Evolutionary conservation across 2,113 vertebrate species (phyloP), one percentile per base, ranked within the genome.

Genomic region (Phalacrocorax aristotelis): DNA sequence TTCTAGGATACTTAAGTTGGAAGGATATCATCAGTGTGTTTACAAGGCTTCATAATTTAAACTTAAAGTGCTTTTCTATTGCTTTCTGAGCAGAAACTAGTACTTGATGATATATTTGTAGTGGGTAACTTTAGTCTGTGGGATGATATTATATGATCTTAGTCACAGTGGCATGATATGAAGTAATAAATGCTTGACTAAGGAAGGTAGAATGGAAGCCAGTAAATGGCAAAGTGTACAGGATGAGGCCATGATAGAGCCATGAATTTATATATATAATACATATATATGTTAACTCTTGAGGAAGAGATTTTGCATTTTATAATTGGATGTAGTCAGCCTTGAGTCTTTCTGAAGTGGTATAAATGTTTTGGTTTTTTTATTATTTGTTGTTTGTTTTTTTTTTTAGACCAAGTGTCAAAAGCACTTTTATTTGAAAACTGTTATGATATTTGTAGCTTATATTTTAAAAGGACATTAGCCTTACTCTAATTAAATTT

Each of bases 381-480:
- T 77, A 38, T 95, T 61, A n/a, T 85, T 89, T 89, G 38, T 91
- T 75, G 7, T 40, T 95, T 54, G 9, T 46, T 96, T 38, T 52
- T 96, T 96, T 91, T 91, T 62, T 89, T 89, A 94, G 91, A 97
- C 96, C 97, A 97, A 95, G 97, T 94, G 57, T 98, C 96, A 95
- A 95, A 98, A 98, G 97, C 97, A 98, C 97, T 98, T 98, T 98
- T 95, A 90, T 98, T 97, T 94, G 94, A 95, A 97, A 98, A 94
- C 91, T 81, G 91, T 95, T 96, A 87, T 74, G 46, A 77, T 94
- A 93, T 97, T 98, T 97, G 91, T 96, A 96, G 81, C 93, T 97
- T 96, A 95, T 97, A 96, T 93, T 97, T 97, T 93, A 96, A 96
- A 96, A 97, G 89, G 94, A 97, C 95, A 90, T 96, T 97, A 97